Conservation (phyloP, 2,797 vertebrate genomes). For the Anas bernieri region DNA sequence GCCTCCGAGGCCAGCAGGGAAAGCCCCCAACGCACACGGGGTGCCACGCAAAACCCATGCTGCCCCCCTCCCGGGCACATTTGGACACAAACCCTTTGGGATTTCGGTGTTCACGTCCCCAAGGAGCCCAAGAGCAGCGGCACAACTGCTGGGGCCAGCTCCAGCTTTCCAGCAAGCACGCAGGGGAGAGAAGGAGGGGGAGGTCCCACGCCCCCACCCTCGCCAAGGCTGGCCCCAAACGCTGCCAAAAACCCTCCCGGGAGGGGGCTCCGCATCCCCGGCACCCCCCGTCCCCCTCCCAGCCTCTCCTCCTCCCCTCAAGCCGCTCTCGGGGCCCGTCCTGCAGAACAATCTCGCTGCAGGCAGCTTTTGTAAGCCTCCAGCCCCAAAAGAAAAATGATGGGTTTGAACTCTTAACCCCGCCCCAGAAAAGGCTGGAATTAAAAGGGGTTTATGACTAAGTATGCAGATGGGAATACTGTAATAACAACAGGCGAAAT, state of each 20-base stretch:
- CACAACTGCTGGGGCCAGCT: not conserved
- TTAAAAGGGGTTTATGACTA: conserved; percentile 67
- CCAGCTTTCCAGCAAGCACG: not conserved
- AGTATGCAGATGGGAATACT: conserved; percentile 68
- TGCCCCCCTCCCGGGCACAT: not conserved
- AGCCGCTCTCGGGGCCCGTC: not conserved
- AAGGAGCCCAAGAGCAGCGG: not conserved
- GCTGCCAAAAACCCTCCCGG: not conserved
- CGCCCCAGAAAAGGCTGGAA: conserved; percentile 69
- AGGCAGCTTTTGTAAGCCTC: conserved; percentile 62
- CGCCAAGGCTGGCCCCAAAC: not conserved
- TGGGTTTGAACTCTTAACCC: conserved; percentile 78
- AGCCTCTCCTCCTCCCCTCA: not conserved
- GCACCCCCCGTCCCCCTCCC: not conserved
- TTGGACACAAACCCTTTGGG: not conserved
- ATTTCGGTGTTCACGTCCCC: not conserved
- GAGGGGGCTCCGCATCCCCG: not conserved
- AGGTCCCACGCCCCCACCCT: not conserved
- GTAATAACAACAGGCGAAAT: conserved; percentile 61
- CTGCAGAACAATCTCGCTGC: conserved; percentile 51
- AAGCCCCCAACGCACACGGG: too few species aligned
- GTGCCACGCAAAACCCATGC: not conserved
- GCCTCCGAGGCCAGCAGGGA: too few species aligned
- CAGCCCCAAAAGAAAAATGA: conserved; percentile 74
- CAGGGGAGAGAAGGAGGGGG: not conserved